Evolutionary conservation across 2,797 vertebrate species (phyloP), one percentile per base, ranked within the genome.

Genomic region (Hipposideros larvatus): DNA sequence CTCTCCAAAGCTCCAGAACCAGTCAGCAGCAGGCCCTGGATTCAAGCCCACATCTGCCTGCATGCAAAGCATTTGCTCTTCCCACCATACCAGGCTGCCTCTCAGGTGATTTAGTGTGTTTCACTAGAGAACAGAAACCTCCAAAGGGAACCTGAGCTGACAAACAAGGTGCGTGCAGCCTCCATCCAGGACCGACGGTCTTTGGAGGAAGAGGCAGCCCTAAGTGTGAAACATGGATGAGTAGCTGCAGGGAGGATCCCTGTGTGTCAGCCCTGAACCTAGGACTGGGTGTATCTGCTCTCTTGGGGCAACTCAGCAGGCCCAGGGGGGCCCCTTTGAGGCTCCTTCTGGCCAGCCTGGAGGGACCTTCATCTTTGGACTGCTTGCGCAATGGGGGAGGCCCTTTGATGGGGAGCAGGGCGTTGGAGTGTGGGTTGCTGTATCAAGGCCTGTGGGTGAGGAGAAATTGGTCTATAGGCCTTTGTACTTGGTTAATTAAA

Each of bases 401-500:
- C 18, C 26, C 28, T 74, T n/a, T 65, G 28, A 53, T 34, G 21
- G 21, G 21, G 22, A 68, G 31, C 21, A 28, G 28, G 53, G 43
- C 66, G 11, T 22, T 68, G 19, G 66, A 90, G 51, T 21, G 1
- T 1, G 5, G 15, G 22, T 63, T 71, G 16, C 7, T 34, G 15
- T 14, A 63, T 73, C 34, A 22, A 37, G 31, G 41, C n/a, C 65
- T 79, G 4, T 55, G n/a, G 24, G 48, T 65, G 18, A 82, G 43
- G 75, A 90, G 65, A 73, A 70, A 70, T 43, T 61, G 66, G 19
- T 82, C 65, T 85, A 0, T 84, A 31, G 37, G 41, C 22, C 16
- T 75, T 93, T 80, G 5, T 71, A 65, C 46, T 26, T 79, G 9
- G 22, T 71, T 75, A 68, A 57, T 80, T 71, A 92, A 95, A 95